Evolutionary conservation across 2,888 invertebrate species (phyloP), one percentile per base, ranked within the genome.

Genomic region (Lottia gigantea): DNA sequence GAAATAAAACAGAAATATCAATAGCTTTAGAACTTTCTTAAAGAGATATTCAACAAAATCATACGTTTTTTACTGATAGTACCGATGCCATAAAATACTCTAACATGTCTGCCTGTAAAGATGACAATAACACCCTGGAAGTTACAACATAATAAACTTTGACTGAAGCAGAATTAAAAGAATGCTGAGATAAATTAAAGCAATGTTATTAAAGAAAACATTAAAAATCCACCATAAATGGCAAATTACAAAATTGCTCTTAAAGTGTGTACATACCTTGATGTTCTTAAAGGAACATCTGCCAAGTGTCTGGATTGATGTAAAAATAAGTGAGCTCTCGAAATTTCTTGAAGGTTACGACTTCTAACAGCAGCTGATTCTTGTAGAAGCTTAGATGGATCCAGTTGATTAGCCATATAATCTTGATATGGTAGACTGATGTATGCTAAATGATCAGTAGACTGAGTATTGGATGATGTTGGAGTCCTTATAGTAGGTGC

Each of bases 331-430:
- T 76, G 72, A 15, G 80, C 84, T 67, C 75, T 76, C 55, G 64
- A 71, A 67, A 76, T 83, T 76, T 79, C 80, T 70, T 66, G 71
- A 67, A 68, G 80, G 74, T 76, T 80, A 69, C 71, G 78, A 65
- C 75, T 71, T 65, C 80, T 75, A 14, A 78, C 71, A 26, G 78
- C 78, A 63, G 77, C 75, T 49, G 82, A 80, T 72, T 82, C 83
- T 49, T 75, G 69, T 14, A 82, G 66, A 31, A 83, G 74, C 64
- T 74, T 75, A 31, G 79, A 77, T 16, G 81, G 77, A 66, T 82
- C 80, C 46, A 75, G 62, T 14, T 65, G 68, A 15, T 31, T 64
- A 8, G 63, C 70, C 47, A 26, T 71, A 65, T 69, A 71, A 67
- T 62, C 71, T 67, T 63, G 63, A 61, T 46, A 69, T 0, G 64